Conservation (phyloP, 1,140 invertebrate genomes). For the Eumaeus atala region DNA sequence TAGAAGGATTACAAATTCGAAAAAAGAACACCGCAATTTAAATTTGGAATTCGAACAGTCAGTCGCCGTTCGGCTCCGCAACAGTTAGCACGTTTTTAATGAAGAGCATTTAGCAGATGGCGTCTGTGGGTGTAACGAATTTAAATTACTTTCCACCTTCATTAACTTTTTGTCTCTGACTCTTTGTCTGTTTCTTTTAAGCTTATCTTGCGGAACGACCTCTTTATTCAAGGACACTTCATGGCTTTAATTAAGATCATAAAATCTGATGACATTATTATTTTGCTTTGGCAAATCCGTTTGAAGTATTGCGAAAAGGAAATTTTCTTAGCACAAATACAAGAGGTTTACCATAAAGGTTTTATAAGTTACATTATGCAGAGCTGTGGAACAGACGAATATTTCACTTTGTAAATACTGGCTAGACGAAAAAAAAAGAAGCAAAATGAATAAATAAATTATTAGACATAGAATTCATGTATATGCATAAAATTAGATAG, state of each 20-base stretch:
- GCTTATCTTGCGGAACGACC: neutral
- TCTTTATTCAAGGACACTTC: neutral
- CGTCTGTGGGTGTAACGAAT: constrained; percentile 36
- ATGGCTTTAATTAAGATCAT: constrained; percentile 4
- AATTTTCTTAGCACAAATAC: too few relatives aligned
- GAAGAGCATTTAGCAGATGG: constrained; percentile 51
- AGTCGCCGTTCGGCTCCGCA: constrained; percentile 27
- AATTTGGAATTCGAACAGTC: constrained; percentile 49
- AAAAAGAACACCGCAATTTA: constrained; percentile 45
- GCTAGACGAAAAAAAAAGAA: too few relatives aligned
- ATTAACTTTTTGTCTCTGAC: constrained; percentile 18
- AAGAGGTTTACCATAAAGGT: too few relatives aligned
- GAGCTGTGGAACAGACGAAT: too few relatives aligned
- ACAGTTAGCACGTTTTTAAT: constrained; percentile 56
- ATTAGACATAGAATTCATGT: too few relatives aligned
- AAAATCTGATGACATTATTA: too few relatives aligned
- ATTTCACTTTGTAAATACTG: too few relatives aligned
- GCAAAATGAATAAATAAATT: too few relatives aligned
- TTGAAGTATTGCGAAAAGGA: too few relatives aligned
- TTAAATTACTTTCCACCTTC: constrained; percentile 40
- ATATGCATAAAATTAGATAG: too few relatives aligned
- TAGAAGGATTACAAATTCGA: constrained; percentile 24
- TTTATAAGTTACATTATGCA: too few relatives aligned
- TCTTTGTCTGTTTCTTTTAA: constrained; percentile 1
- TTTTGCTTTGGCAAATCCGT: too few relatives aligned